Conservation (phyloP, 2,797 vertebrate genomes). For the Sebastes flavidus region DNA sequence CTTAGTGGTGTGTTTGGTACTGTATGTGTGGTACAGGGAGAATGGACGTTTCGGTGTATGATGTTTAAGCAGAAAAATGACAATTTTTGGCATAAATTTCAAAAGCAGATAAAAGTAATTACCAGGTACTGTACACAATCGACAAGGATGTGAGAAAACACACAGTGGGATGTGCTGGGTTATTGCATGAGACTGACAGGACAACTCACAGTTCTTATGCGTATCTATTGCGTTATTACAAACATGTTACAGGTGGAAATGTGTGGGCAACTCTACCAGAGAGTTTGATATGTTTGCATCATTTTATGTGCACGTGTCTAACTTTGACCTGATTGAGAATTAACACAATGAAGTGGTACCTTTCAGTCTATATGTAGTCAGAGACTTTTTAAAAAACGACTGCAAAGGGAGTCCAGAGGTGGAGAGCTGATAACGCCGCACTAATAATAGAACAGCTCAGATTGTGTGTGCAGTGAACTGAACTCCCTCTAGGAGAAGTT, state of each 20-base stretch:
- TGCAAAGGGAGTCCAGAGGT: conserved; percentile 34
- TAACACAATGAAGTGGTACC: not conserved
- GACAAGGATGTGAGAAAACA: conserved; percentile 8
- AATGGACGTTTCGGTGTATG: not conserved
- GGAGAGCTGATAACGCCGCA: conserved; percentile 27
- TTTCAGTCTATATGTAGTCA: not conserved
- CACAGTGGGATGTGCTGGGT: conserved; percentile 8
- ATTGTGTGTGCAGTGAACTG: conserved; percentile 27
- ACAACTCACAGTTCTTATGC: conserved; percentile 29
- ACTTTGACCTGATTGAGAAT: conserved; percentile 3
- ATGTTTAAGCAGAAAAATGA: conserved; percentile 4
- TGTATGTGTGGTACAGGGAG: conserved; percentile 6
- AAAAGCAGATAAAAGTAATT: conserved; percentile 17
- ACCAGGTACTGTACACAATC: conserved; percentile 28
- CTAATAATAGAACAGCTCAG: conserved; percentile 58
- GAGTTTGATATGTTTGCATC: conserved; percentile 62
- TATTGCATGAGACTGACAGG: not conserved
- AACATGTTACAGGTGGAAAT: conserved; percentile 50
- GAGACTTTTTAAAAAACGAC: conserved; percentile 2
- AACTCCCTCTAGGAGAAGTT: conserved; percentile 45
- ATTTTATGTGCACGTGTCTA: conserved; percentile 33
- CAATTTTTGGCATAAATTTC: conserved; percentile 20
- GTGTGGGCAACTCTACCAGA: conserved; percentile 75
- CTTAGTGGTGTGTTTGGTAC: conserved; percentile 3
- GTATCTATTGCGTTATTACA: conserved; percentile 30